phyloP scores from a whole-genome alignment of 2,888 invertebrate genomes.

The Zeuzera pyrina region DNA sequence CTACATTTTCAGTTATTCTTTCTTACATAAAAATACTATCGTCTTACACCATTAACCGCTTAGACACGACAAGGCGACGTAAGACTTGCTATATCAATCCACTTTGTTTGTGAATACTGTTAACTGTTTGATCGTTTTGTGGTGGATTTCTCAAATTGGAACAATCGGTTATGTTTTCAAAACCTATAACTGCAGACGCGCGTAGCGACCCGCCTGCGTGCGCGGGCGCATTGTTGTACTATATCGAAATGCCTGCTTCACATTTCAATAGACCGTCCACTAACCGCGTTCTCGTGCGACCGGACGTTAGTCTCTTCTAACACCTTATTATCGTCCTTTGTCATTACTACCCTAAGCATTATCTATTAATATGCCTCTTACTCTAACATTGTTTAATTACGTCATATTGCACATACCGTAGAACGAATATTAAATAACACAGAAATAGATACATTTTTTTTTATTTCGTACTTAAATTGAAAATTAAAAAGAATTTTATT shows the following conservation, averaged over 20 bases:
- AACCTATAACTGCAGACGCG: constrained; percentile 41
- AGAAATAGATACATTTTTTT: no score
- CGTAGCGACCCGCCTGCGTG: constrained; percentile 36
- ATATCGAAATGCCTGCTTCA: constrained; percentile 39
- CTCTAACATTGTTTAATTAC: no score
- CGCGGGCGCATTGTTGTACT: constrained; percentile 48
- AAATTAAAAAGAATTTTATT: no score
- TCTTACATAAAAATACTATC: constrained; percentile 16
- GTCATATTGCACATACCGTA: no score
- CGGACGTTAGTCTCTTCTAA: constrained; percentile 25
- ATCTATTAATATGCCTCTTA: no score
- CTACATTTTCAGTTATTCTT: constrained; percentile 44
- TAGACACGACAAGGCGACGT: constrained; percentile 24
- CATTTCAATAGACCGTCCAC: constrained; percentile 38
- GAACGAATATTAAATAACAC: no score
- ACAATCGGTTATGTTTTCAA: constrained; percentile 67
- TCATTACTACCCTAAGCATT: no score
- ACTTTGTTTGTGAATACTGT: constrained; percentile 55
- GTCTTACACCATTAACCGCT: constrained; percentile 27
- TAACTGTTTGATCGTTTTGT: constrained; percentile 61
- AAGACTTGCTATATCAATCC: constrained; percentile 26
- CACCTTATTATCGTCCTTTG: no score
- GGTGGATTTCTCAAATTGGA: constrained; percentile 55
- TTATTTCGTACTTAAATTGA: no score
- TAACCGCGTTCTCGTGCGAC: constrained; percentile 44